A percentile compares a stretch with the other conserved stretches of the same genome.
These are phyloP conservation scores for Oxytorus armatus DNA, from an alignment of 2,888 invertebrate genomes.

Conservation along the genomic window DNA sequence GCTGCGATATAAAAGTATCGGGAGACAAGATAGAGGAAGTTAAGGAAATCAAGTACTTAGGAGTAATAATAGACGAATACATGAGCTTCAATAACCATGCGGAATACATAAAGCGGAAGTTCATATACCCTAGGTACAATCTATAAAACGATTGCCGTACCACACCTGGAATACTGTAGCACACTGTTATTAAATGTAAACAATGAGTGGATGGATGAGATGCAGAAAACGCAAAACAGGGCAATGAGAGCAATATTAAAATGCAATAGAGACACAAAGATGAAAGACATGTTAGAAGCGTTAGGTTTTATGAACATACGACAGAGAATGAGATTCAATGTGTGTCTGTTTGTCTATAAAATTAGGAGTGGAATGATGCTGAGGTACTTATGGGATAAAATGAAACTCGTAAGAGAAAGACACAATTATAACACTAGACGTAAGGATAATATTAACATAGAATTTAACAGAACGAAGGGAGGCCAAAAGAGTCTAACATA, in stretches of 20 bases:
- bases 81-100: conserved; percentile 50
- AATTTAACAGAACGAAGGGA: neutral
- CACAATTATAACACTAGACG: conserved; percentile 4
- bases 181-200: conserved; percentile 30
- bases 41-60: conserved; percentile 42
- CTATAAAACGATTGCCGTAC: conserved; percentile 27
- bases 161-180: conserved; percentile 61
- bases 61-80: conserved; percentile 48
- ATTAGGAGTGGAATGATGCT: conserved; percentile 48
- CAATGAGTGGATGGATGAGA: conserved; percentile 11
- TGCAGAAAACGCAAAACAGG: conserved; percentile 20
- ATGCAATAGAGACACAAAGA: neutral
- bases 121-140: conserved; percentile 42
- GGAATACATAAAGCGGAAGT: conserved; percentile 38
- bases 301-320: conserved; percentile 1
- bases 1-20: neutral
- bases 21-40: neutral
- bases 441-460: neutral
- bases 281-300: conserved; percentile 9
- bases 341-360: conserved; percentile 16
- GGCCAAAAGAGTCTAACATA: neutral
- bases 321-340: conserved; percentile 21
- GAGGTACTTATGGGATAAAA: conserved; percentile 47
- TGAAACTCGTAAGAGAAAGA: conserved; percentile 30
- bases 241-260: conserved; percentile 18